Conservation (phyloP, 2,888 invertebrate species). For the Pheosia gnoma region DNA sequence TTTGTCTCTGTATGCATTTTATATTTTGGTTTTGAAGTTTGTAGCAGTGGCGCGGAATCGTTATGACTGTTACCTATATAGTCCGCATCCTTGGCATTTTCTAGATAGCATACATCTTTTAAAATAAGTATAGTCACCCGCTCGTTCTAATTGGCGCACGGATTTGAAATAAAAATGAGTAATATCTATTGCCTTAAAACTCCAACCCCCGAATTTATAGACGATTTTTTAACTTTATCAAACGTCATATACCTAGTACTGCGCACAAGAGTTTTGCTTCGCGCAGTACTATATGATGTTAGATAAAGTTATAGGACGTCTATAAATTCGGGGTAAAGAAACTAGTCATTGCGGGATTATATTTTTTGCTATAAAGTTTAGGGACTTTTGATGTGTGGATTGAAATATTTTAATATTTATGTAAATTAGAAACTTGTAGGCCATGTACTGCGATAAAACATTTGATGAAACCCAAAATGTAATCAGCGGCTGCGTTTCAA, state of each 20-base stretch:
- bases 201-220: too few relatives aligned
- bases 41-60: slow-evolving; percentile 18
- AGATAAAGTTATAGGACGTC: too few relatives aligned
- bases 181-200: neutral
- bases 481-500: too few relatives aligned
- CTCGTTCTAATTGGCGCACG: neutral
- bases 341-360: neutral
- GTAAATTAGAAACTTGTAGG: too few relatives aligned
- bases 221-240: too few relatives aligned
- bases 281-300: too few relatives aligned
- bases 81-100: slow-evolving; percentile 5
- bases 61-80: slow-evolving; percentile 19
- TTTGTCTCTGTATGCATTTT: slow-evolving; percentile 5
- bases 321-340: too few relatives aligned
- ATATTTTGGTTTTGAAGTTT: slow-evolving; percentile 19
- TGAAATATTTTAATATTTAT: too few relatives aligned
- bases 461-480: too few relatives aligned
- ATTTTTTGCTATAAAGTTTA: neutral
- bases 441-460: too few relatives aligned
- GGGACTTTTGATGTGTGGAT: neutral
- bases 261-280: too few relatives aligned
- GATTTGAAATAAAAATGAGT: slow-evolving; percentile 4
- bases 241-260: too few relatives aligned
- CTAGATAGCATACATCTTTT: slow-evolving; percentile 2
- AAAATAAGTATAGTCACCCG: slow-evolving; percentile 4